Evolutionary conservation across 92 coral and sea anemone species (phyloP).

Genomic region (Siderastrea siderea): DNA sequence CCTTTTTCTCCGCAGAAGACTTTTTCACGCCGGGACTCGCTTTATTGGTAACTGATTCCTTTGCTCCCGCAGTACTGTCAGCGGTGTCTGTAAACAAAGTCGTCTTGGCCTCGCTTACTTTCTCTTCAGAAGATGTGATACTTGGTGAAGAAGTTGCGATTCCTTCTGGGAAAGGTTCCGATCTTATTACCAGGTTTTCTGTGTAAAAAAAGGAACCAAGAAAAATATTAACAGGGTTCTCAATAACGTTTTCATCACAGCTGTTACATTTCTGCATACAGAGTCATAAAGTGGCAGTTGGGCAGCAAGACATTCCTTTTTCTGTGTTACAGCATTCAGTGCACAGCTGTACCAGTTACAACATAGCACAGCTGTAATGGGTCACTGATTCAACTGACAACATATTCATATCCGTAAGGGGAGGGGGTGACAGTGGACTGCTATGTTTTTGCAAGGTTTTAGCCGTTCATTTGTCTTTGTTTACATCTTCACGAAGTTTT

Average conservation of each 20-base stretch:
- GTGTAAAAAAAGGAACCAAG: neutral
- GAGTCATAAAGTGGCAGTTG: too few species aligned
- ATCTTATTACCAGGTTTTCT: conserved; percentile 49
- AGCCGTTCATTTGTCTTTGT: too few species aligned
- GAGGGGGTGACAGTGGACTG: too few species aligned
- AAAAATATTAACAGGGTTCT: too few species aligned
- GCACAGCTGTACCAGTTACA: too few species aligned
- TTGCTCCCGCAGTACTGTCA: neutral
- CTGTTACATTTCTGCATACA: neutral
- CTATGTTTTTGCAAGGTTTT: too few species aligned
- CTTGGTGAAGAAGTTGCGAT: neutral
- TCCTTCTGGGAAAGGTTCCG: conserved; percentile 41
- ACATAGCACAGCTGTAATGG: too few species aligned
- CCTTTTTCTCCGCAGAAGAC: conserved; percentile 27
- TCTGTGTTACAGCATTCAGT: too few species aligned
- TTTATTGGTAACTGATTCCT: neutral
- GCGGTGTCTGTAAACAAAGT: neutral
- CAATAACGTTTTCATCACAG: neutral
- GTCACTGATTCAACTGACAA: too few species aligned
- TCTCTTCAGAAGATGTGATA: neutral
- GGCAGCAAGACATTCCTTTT: too few species aligned
- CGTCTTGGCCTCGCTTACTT: neutral
- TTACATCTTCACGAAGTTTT: too few species aligned
- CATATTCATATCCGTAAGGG: too few species aligned
- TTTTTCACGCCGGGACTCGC: neutral